Evolutionary conservation across 2,797 vertebrate genomes (phyloP).

Genomic region (Anisognathus igniventris): DNA sequence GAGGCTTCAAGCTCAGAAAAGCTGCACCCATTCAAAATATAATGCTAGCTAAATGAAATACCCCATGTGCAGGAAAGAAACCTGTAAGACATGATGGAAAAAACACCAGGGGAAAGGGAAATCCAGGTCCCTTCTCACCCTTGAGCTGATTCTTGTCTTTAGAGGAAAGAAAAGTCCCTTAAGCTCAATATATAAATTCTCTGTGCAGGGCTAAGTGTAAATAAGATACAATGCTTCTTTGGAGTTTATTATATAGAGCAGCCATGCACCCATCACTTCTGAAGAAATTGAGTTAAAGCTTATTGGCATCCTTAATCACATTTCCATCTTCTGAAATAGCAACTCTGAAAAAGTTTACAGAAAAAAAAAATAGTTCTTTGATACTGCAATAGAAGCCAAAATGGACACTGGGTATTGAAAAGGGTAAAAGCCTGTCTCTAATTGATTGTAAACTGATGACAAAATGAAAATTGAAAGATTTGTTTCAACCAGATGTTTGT

Average conservation of each 20-base stretch:
- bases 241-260: not conserved
- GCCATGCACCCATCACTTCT: not conserved
- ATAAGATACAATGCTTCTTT: not conserved
- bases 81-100: not conserved
- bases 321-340: not conserved
- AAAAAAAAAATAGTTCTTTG: not conserved
- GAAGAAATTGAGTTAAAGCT: not conserved
- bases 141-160: not conserved
- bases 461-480: constrained; percentile 11
- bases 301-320: not conserved
- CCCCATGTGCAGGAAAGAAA: not conserved
- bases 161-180: not conserved
- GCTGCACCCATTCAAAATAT: not conserved
- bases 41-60: not conserved
- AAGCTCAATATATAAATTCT: not conserved
- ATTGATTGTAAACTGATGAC: constrained; percentile 6
- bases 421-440: not conserved
- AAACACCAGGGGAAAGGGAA: not conserved
- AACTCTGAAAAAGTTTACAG: not conserved
- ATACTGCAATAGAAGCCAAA: not conserved
- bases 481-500: constrained; percentile 39
- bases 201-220: not conserved
- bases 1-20: not conserved
- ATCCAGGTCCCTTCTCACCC: not conserved
- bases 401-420: not conserved